Evolutionary conservation across 2,113 vertebrate species (phyloP).

Genomic region (Cynopterus brachyotis): DNA sequence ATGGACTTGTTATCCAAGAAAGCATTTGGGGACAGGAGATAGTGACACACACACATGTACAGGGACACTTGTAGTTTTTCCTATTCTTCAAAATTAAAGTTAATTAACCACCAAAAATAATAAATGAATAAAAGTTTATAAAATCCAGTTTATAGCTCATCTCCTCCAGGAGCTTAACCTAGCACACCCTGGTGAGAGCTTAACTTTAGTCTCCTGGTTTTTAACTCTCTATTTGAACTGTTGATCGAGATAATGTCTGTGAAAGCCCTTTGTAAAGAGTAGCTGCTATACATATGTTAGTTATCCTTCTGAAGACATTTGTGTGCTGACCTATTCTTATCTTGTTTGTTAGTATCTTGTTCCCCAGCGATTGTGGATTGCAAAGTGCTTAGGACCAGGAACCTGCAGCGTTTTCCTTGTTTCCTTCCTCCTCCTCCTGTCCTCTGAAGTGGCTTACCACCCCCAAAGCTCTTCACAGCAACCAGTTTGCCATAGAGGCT

Average conservation of each 20-base stretch:
- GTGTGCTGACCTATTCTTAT: conserved; percentile 38
- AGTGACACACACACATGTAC: background rate
- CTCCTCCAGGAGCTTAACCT: background rate
- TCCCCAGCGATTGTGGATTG: background rate
- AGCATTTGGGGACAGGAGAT: background rate
- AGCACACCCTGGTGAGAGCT: background rate
- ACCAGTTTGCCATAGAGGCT: background rate
- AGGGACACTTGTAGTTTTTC: background rate
- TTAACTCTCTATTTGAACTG: background rate
- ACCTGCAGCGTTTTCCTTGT: background rate
- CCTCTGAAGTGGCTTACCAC: background rate
- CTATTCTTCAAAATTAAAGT: conserved; percentile 9
- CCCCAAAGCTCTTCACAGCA: background rate
- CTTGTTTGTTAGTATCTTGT: conserved; percentile 25
- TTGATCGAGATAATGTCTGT: conserved; percentile 34
- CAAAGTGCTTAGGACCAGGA: background rate
- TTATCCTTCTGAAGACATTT: background rate
- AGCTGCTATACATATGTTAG: conserved; percentile 45
- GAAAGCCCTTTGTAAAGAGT: conserved; percentile 22
- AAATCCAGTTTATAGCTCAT: background rate
- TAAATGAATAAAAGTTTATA: background rate
- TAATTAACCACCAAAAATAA: background rate
- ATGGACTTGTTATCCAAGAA: background rate
- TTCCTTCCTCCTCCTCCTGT: background rate
- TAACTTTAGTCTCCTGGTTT: background rate